Percentiles rank a stretch among this genome's conserved stretches.
phyloP scores from a whole-genome alignment of 2,797 vertebrate species.

The Bufotes viridis region DNA sequence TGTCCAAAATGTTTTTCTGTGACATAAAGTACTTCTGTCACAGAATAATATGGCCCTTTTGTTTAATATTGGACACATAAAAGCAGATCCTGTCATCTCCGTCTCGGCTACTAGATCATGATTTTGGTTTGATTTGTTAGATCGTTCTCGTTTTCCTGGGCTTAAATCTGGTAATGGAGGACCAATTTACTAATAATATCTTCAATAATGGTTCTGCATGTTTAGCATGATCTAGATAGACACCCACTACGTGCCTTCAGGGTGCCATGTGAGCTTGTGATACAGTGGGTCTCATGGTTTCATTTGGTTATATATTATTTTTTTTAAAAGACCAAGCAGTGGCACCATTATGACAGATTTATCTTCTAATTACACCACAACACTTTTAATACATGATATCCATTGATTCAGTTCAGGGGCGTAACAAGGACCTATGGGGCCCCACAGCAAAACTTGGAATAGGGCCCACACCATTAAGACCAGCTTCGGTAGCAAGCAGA shows the following conservation, averaged over 20 bases:
- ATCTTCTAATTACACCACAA: background rate
- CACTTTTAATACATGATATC: background rate
- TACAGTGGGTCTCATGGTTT: background rate
- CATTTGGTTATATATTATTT: background rate
- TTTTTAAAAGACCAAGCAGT: background rate
- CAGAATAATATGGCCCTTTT: slow-evolving; percentile 17
- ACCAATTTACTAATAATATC: slow-evolving; percentile 22
- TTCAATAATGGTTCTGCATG: slow-evolving; percentile 1
- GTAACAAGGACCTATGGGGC: no score
- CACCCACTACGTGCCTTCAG: background rate
- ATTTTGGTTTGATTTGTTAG: slow-evolving; percentile 1
- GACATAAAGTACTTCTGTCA: slow-evolving; percentile 33
- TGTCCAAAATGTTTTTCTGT: slow-evolving; percentile 27
- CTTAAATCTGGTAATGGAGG: background rate
- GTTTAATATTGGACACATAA: slow-evolving; percentile 21
- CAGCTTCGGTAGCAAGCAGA: no score
- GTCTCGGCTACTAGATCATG: slow-evolving; percentile 4
- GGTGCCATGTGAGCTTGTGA: background rate
- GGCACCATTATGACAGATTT: background rate
- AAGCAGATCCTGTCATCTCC: slow-evolving; percentile 5
- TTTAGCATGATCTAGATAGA: background rate
- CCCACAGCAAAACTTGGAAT: no score
- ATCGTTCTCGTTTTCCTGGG: slow-evolving; percentile 8
- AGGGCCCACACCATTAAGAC: no score
- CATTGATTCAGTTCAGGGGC: no score